Conservation (phyloP, 2,113 vertebrate species). For the Apus apus region DNA sequence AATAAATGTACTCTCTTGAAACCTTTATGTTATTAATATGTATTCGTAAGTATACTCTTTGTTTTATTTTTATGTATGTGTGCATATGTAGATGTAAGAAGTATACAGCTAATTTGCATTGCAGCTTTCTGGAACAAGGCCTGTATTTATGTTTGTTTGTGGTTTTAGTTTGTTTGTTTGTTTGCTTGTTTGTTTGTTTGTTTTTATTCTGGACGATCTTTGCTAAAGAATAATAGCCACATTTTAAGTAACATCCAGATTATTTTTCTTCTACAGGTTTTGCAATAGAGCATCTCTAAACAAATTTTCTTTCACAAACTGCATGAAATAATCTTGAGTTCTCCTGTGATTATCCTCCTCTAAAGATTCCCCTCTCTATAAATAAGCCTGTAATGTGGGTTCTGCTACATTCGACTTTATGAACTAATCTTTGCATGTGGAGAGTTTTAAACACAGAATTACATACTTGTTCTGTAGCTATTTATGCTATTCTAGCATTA, state of each 20-base stretch:
- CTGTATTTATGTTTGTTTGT: background rate
- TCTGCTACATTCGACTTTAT: background rate
- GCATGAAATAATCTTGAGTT: background rate
- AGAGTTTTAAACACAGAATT: background rate
- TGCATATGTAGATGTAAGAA: background rate
- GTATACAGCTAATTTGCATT: background rate
- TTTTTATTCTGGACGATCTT: background rate
- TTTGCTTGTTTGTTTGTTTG: too few species aligned
- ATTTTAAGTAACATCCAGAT: background rate
- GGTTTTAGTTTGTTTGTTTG: background rate
- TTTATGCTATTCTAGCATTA: background rate
- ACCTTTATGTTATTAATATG: too few species aligned
- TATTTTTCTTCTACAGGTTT: background rate
- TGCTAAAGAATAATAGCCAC: background rate
- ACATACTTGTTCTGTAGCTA: background rate
- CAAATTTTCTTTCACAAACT: background rate
- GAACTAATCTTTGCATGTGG: background rate
- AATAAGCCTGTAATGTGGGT: background rate
- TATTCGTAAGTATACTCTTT: background rate
- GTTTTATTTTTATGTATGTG: background rate
- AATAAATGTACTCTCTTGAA: background rate
- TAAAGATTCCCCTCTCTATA: background rate
- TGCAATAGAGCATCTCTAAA: background rate
- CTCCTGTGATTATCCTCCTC: background rate
- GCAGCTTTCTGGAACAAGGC: background rate